These are phyloP conservation scores for Trogon melanurus DNA, from an alignment of 2,113 vertebrate genomes.

Conservation along the genomic window DNA sequence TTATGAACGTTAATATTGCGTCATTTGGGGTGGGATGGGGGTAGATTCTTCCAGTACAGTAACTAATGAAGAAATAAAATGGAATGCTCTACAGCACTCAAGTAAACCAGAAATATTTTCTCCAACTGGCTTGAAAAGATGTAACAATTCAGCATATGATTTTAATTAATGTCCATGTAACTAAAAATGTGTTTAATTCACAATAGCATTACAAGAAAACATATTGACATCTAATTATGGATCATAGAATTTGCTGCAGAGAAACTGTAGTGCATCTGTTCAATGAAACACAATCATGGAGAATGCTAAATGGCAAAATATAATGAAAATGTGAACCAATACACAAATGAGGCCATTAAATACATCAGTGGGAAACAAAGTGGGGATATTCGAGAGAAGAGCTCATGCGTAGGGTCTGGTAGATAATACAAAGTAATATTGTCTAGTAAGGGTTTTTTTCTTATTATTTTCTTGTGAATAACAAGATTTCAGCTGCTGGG, in stretches of 20 bases:
- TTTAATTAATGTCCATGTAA: conserved; percentile 85
- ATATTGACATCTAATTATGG: conserved; percentile 86
- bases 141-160: conserved; percentile 80
- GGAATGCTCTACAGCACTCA: conserved; percentile 64
- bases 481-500: conserved; percentile 58
- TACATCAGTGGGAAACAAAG: conserved; percentile 67
- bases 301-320: conserved; percentile 77
- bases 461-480: conserved; percentile 54
- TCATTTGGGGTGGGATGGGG: background rate
- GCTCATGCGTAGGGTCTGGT: conserved; percentile 4
- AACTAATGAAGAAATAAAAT: conserved; percentile 63
- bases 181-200: conserved; percentile 84
- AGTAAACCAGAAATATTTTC: conserved; percentile 79
- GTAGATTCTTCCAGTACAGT: background rate
- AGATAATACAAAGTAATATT: conserved; percentile 43
- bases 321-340: conserved; percentile 78
- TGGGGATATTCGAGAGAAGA: conserved; percentile 41
- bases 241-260: conserved; percentile 79
- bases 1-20: background rate
- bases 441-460: conserved; percentile 16
- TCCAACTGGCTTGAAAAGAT: conserved; percentile 77
- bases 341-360: conserved; percentile 77
- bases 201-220: conserved; percentile 79
- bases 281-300: conserved; percentile 78
- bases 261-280: conserved; percentile 83